Evolutionary conservation across 2,113 vertebrate genomes (phyloP).

Genomic region (Oryzias melastigma): DNA sequence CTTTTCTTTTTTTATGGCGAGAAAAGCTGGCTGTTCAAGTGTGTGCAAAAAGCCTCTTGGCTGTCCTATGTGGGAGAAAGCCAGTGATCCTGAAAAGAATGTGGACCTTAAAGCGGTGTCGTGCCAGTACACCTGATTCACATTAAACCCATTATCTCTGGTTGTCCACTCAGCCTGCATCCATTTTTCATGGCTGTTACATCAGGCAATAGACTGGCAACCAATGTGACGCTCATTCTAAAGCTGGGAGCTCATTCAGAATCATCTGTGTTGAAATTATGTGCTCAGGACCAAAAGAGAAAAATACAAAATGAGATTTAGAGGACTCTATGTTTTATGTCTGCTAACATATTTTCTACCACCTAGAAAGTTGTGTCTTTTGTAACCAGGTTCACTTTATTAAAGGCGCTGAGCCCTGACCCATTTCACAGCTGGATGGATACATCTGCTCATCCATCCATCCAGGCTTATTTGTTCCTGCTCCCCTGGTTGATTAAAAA

Average conservation of each 20-base stretch:
- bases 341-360: not conserved
- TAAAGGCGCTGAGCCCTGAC: not conserved
- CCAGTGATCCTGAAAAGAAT: slow-evolving; percentile 49
- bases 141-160: slow-evolving; percentile 72
- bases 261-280: slow-evolving; percentile 17
- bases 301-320: slow-evolving; percentile 24
- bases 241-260: slow-evolving; percentile 16
- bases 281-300: slow-evolving; percentile 15
- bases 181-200: slow-evolving; percentile 62
- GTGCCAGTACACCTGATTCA: slow-evolving; percentile 68
- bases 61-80: slow-evolving; percentile 40
- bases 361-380: not conserved
- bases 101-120: slow-evolving; percentile 53
- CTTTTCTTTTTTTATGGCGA: slow-evolving; percentile 34
- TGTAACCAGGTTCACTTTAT: not conserved
- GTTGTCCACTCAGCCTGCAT: slow-evolving; percentile 42
- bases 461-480: slow-evolving; percentile 1
- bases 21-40: slow-evolving; percentile 56
- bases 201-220: slow-evolving; percentile 27
- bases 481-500: no score
- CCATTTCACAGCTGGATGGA: not conserved
- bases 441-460: slow-evolving; percentile 4
- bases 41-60: slow-evolving; percentile 52
- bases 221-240: slow-evolving; percentile 26
- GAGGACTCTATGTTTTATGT: slow-evolving; percentile 4